Percentiles rank a stretch among this genome's conserved stretches.
phyloP scores from a whole-genome alignment of 2,888 invertebrate species.

The Caenorhabditis sp. region DNA sequence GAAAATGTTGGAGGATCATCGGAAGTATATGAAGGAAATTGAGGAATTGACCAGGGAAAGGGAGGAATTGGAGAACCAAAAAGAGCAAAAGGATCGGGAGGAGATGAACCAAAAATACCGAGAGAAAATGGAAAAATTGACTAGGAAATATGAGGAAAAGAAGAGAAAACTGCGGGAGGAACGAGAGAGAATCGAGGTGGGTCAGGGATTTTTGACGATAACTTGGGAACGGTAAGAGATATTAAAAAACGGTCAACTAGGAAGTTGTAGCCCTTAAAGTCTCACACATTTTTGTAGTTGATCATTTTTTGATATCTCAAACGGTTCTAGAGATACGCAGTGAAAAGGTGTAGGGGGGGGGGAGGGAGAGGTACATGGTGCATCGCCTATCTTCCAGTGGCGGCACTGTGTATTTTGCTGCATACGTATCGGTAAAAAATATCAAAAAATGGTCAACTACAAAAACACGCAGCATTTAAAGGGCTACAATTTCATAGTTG shows the following conservation, averaged over 20 bases:
- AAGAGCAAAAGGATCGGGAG: background rate
- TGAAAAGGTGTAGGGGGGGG: background rate
- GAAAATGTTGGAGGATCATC: background rate
- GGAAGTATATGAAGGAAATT: background rate
- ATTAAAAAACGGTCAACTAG: too few relatives aligned
- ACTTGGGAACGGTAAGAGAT: too few relatives aligned
- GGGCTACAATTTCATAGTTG: too few relatives aligned
- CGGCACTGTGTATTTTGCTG: too few relatives aligned
- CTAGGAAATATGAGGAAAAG: background rate
- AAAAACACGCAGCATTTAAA: too few relatives aligned
- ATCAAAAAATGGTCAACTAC: too few relatives aligned
- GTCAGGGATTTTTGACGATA: background rate
- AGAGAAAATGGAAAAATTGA: background rate
- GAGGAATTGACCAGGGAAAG: background rate
- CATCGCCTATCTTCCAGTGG: too few relatives aligned
- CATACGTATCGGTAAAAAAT: too few relatives aligned
- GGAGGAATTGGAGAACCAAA: background rate
- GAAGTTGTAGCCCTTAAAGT: too few relatives aligned
- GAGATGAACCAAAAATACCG: background rate
- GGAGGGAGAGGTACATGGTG: background rate
- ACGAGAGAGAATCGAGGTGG: background rate
- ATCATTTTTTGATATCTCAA: too few relatives aligned
- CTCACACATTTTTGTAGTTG: too few relatives aligned
- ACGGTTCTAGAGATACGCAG: too few relatives aligned
- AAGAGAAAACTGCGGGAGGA: background rate